A percentile compares a stretch with the other conserved stretches of the same genome.
These are phyloP conservation scores for Cydia fagiglandana DNA, from an alignment of 1,140 invertebrate species.

Conservation along the genomic window DNA sequence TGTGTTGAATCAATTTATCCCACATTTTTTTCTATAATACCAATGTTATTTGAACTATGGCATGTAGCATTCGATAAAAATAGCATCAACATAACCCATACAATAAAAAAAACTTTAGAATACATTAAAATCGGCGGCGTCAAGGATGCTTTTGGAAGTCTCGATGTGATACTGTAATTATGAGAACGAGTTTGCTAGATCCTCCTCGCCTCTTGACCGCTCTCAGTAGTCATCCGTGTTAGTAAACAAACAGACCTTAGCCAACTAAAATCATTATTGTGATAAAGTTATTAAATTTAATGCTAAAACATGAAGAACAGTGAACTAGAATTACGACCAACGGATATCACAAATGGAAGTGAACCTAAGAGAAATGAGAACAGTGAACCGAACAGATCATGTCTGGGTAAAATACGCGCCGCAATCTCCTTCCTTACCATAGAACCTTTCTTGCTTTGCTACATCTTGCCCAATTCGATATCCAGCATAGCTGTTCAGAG, in stretches of 20 bases:
- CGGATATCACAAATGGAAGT: constrained; percentile 32
- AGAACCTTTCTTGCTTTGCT: constrained; percentile 80
- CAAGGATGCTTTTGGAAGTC: neutral
- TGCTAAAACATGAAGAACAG: constrained; percentile 30
- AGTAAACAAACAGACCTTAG: constrained; percentile 49
- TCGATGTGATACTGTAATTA: constrained; percentile 19
- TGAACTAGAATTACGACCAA: constrained; percentile 35
- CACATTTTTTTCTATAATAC: neutral
- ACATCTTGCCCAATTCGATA: constrained; percentile 77
- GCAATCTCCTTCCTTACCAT: constrained; percentile 71
- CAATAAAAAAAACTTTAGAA: constrained; percentile 1
- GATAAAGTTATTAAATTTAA: constrained; percentile 35
- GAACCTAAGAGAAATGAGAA: constrained; percentile 34
- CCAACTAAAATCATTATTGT: constrained; percentile 38
- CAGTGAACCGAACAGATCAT: constrained; percentile 15
- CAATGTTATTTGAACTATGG: neutral
- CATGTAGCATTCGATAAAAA: neutral
- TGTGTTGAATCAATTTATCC: too few relatives aligned
- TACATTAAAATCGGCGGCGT: neutral
- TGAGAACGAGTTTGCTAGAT: constrained; percentile 53
- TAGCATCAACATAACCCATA: constrained; percentile 4
- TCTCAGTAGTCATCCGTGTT: constrained; percentile 52
- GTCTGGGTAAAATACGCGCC: neutral
- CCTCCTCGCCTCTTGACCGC: constrained; percentile 37
- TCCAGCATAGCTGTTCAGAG: constrained; percentile 78